Base-by-base conservation (phyloP, 2,113 vertebrate species). In the Salvelinus alpinus region DNA sequence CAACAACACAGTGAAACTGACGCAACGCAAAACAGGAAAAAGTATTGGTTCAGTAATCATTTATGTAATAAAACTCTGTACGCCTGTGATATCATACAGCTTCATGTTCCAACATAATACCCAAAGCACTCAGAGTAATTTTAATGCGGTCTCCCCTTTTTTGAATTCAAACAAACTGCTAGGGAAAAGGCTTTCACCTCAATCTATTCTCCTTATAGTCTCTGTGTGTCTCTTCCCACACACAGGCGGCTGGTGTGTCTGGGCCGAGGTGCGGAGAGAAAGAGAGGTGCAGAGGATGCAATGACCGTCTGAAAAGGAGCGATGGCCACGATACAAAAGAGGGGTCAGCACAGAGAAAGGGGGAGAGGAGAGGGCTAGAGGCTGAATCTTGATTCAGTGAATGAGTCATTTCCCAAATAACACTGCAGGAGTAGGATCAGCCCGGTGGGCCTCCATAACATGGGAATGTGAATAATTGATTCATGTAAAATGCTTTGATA, bases 111-210 rank as follows among this genome's bases (percentile, higher is more conserved):
- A 80, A 84, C 81, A 81, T 78, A 87, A 88, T 81, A 84, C 82
- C 85, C 79, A 79, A 84, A 22, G 51, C 7, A 83, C 80, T 83
- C 78, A 0, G 9, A 76, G 81, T 81, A 72, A 85, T 86, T 85
- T 87, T 84, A 88, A 85, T 84, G 81, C 85, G 81, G 77, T 76
- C 84, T 85, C 81, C 85, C 81, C 85, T 78, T 85, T 87, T 89
- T 85, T 83, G 85, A 90, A 89, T 88, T 88, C 88, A 91, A 88
- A 90, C 84, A 88, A 89, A 90, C 75, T 79, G 88, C 5, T 75
- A 87, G 81, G 88, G 84, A 78, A 79, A 80, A 84, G 85, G 88
- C 87, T 84, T 88, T 88, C 82, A 87, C 86, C 86, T 82, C 88
- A 83, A 87, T 88, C 86, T 82, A 78, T 75, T 66, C 79, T 80